Evolutionary conservation across 2,113 vertebrate species (phyloP).

Genomic region (Corapipo altera): DNA sequence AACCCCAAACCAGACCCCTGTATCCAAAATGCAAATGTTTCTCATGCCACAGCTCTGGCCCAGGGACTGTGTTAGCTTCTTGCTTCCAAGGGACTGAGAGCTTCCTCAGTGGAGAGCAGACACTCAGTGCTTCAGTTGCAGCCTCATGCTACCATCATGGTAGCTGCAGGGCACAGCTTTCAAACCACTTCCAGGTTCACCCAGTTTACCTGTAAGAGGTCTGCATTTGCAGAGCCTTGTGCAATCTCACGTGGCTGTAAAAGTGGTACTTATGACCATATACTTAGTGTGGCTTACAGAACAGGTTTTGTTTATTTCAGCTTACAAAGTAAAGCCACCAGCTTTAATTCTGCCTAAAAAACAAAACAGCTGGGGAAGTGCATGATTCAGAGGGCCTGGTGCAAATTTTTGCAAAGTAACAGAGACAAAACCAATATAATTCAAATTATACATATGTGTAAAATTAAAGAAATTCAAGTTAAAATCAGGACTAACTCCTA

Average conservation of each 20-base stretch:
- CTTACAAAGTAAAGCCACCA: conserved; percentile 10
- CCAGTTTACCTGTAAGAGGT: background rate
- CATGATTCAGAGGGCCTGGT: background rate
- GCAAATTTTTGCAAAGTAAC: conserved; percentile 61
- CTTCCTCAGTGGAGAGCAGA: background rate
- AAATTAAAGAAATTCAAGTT: conserved; percentile 67
- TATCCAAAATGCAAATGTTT: background rate
- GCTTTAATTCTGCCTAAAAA: background rate
- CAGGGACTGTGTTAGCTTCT: background rate
- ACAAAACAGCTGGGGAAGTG: background rate
- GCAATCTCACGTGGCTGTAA: background rate
- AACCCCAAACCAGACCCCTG: background rate
- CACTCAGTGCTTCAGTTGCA: fast-evolving
- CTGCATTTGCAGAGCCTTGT: background rate
- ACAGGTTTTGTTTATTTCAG: background rate
- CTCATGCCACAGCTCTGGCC: background rate
- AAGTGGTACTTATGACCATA: background rate
- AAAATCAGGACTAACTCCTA: conserved; percentile 55
- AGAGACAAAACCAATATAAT: background rate
- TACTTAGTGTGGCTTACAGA: background rate
- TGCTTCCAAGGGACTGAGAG: background rate
- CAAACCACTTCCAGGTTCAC: background rate
- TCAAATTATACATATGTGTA: background rate
- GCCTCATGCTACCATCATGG: background rate
- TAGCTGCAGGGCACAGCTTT: background rate